Percentiles rank a stretch among this genome's conserved stretches.
Conservation (phyloP, 2,888 invertebrate species). For the Brachylomia viminalis region DNA sequence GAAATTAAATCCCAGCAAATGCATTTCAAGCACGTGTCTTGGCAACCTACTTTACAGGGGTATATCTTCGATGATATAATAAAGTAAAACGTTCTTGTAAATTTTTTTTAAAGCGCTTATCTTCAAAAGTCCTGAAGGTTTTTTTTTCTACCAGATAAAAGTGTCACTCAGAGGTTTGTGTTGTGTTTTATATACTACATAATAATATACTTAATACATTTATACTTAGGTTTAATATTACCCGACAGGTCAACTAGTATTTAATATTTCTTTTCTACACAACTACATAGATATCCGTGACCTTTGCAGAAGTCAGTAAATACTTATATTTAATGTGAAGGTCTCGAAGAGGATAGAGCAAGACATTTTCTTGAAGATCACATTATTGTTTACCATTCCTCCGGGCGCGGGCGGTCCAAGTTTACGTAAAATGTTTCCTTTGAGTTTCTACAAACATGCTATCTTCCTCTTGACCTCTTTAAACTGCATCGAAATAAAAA, state of each 20-base stretch:
- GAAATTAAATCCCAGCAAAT: too few species aligned
- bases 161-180: background rate
- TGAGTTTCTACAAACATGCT: slow-evolving; percentile 53
- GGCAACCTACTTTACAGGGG: too few species aligned
- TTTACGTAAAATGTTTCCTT: slow-evolving; percentile 60
- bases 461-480: slow-evolving; percentile 48
- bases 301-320: slow-evolving; percentile 46
- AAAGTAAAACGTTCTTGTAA: background rate
- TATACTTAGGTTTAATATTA: background rate
- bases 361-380: slow-evolving; percentile 59
- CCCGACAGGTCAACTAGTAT: background rate
- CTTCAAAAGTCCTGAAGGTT: background rate
- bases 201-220: too few species aligned
- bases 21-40: too few species aligned
- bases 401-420: slow-evolving; percentile 39
- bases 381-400: slow-evolving; percentile 66
- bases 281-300: background rate
- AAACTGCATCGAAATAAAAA: slow-evolving; percentile 31
- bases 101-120: background rate
- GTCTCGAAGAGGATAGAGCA: slow-evolving; percentile 49
- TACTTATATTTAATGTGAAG: slow-evolving; percentile 55
- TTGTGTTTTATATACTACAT: too few species aligned
- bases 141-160: too few species aligned
- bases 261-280: background rate
- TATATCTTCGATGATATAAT: background rate